Evolutionary conservation across 2,797 vertebrate species (phyloP).

Genomic region (Lacerta bilineata): DNA sequence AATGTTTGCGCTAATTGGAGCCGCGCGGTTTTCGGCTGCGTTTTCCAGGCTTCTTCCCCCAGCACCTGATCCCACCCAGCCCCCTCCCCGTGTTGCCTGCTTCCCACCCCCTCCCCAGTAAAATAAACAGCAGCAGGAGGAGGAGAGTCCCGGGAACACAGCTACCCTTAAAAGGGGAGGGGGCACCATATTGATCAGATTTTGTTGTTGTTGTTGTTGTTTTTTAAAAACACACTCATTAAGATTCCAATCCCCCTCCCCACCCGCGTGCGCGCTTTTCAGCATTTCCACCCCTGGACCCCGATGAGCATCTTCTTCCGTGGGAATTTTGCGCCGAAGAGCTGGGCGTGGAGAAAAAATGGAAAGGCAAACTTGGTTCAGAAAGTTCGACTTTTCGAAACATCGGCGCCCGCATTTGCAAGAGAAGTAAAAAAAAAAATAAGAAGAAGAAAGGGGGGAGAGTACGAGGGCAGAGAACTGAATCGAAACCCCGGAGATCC

Average conservation of each 20-base stretch:
- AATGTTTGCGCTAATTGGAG: constrained; percentile 4
- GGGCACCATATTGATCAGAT: constrained; percentile 44
- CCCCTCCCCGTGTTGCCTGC: constrained; percentile 17
- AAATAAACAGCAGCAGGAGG: constrained; percentile 13
- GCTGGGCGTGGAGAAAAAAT: neutral
- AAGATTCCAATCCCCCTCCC: constrained; percentile 45
- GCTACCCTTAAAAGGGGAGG: constrained; percentile 14
- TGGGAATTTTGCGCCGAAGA: constrained; percentile 30
- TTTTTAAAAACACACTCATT: constrained; percentile 51
- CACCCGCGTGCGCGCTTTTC: neutral
- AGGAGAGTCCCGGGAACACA: constrained; percentile 28
- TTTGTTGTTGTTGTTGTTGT: neutral
- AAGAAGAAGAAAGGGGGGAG: neutral
- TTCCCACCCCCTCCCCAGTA: constrained; percentile 39
- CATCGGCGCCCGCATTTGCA: neutral
- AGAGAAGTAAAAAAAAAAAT: neutral
- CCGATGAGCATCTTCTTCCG: neutral
- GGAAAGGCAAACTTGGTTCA: constrained; percentile 49
- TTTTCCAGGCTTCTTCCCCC: constrained; percentile 32
- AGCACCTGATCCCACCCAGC: constrained; percentile 56
- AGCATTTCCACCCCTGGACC: constrained; percentile 19
- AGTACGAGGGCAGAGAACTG: neutral
- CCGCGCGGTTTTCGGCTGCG: constrained; percentile 37
- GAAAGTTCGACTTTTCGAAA: constrained; percentile 58
- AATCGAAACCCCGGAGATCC: constrained; percentile 46